Percentiles rank a stretch among this genome's conserved stretches.
Conservation (phyloP, 1,140 invertebrate genomes). For the Euura lappo region DNA sequence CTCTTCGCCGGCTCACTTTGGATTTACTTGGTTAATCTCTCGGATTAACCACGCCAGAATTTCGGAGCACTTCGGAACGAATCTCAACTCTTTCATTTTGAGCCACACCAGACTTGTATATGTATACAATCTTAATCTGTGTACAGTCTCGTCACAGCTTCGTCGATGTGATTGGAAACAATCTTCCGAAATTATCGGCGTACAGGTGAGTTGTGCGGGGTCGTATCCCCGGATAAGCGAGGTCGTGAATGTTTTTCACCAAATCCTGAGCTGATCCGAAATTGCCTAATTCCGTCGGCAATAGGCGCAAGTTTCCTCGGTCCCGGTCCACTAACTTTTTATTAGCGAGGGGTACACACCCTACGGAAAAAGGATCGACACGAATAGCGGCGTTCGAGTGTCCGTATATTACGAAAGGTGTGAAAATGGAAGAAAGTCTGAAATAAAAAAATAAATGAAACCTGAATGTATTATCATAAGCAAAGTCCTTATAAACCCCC, state of each 20-base stretch:
- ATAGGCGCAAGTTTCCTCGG: conserved; percentile 27
- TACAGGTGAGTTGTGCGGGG: neutral
- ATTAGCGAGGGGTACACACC: conserved; percentile 17
- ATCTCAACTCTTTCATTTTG: too few relatives aligned
- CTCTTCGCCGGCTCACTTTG: neutral
- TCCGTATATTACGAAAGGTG: neutral
- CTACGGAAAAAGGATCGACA: conserved; percentile 1
- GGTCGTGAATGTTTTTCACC: neutral
- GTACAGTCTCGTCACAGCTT: too few relatives aligned
- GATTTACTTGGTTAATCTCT: too few relatives aligned
- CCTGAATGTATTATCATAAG: conserved; percentile 16
- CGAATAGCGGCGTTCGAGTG: conserved; percentile 3
- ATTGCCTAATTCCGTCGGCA: conserved; percentile 25
- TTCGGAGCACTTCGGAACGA: too few relatives aligned
- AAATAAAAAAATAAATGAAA: neutral
- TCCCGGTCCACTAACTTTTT: conserved; percentile 27
- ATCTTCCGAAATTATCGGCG: too few relatives aligned
- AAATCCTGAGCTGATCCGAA: conserved; percentile 15
- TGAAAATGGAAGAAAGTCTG: neutral
- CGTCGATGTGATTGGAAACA: too few relatives aligned
- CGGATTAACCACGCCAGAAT: too few relatives aligned
- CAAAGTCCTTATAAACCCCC: conserved; percentile 11
- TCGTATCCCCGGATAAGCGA: neutral
- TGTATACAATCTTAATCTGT: too few relatives aligned
- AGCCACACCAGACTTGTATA: too few relatives aligned